These are phyloP conservation scores for Morone chrysops DNA, from an alignment of 2,113 vertebrate genomes.

Conservation along the genomic window DNA sequence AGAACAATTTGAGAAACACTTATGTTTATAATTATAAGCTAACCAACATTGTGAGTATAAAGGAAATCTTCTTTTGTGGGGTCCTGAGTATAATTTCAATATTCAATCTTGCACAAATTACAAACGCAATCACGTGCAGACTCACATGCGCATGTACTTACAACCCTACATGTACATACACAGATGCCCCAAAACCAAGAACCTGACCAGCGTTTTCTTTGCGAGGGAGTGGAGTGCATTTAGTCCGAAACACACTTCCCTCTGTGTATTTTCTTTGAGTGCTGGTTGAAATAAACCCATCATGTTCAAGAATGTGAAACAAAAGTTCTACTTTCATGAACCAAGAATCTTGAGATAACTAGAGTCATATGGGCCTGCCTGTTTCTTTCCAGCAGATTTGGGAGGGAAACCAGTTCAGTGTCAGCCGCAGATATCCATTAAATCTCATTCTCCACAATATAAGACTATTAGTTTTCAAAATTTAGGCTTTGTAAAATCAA, in stretches of 20 bases:
- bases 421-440: constrained; percentile 54
- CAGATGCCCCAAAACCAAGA: constrained; percentile 28
- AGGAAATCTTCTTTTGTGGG: neutral
- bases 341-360: constrained; percentile 75
- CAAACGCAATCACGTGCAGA: constrained; percentile 1
- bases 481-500: constrained; percentile 59
- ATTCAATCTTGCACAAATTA: neutral
- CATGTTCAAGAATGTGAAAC: constrained; percentile 78
- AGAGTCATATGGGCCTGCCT: constrained; percentile 72
- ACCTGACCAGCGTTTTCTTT: constrained; percentile 40
- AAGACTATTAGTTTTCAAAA: constrained; percentile 51
- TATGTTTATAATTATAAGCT: neutral
- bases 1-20: neutral
- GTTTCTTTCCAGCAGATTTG: constrained; percentile 38
- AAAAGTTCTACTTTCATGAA: constrained; percentile 73
- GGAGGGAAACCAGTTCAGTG: constrained; percentile 35
- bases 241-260: constrained; percentile 56
- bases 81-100: neutral
- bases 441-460: constrained; percentile 43
- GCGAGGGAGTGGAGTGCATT: constrained; percentile 30
- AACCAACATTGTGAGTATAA: neutral
- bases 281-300: constrained; percentile 72
- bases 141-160: neutral
- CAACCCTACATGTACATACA: neutral
- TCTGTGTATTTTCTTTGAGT: constrained; percentile 77